A percentile compares a stretch with the other conserved stretches of the same genome.
These are phyloP conservation scores for Steinernema feltiae DNA, from an alignment of 1,140 invertebrate genomes.

Conservation along the genomic window DNA sequence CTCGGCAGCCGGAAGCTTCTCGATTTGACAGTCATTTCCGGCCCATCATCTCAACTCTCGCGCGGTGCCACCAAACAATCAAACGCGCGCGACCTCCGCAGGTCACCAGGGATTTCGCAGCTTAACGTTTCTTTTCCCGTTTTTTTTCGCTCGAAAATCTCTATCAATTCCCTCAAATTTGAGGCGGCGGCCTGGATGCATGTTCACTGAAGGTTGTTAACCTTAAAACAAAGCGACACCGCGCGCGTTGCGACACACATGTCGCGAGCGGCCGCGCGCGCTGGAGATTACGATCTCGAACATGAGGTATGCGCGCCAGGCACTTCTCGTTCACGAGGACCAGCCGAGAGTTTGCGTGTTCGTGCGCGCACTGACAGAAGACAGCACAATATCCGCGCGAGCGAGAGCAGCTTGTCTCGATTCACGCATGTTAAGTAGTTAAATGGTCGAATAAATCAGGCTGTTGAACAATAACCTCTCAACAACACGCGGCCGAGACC, in stretches of 20 bases:
- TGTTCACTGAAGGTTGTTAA: background rate
- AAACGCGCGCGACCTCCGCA: background rate
- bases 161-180: background rate
- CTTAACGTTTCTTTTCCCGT: background rate
- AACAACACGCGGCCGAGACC: background rate
- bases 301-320: background rate
- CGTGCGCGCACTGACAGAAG: no score
- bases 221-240: slow-evolving; percentile 11
- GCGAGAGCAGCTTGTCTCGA: background rate
- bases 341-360: background rate
- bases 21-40: background rate
- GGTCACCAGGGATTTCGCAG: background rate
- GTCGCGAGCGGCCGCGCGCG: background rate
- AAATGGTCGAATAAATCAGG: background rate
- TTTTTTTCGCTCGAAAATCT: background rate
- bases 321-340: background rate
- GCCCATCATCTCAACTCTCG: background rate
- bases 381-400: background rate
- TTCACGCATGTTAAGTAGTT: background rate
- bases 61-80: background rate
- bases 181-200: background rate
- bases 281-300: background rate
- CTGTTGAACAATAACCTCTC: background rate
- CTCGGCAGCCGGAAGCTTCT: background rate
- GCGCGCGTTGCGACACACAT: background rate